phyloP scores from a whole-genome alignment of 2,797 vertebrate genomes.

The Phrynocephalus vlangalii region DNA sequence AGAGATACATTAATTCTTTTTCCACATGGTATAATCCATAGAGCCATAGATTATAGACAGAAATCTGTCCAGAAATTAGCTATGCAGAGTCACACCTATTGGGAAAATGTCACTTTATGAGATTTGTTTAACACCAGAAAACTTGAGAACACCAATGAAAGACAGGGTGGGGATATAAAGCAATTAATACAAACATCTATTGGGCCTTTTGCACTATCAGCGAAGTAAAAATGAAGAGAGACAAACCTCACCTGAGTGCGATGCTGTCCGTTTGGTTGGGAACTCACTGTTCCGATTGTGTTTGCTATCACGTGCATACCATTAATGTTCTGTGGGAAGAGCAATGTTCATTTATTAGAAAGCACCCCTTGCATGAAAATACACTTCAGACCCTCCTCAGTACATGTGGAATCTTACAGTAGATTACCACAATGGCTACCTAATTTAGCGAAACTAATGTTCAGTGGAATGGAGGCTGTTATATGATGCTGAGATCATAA shows the following conservation, averaged over 20 bases:
- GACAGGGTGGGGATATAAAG: no score
- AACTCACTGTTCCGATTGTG: slow-evolving; percentile 60
- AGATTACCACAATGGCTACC: background rate
- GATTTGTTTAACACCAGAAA: no score
- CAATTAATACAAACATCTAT: no score
- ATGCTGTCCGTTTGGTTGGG: slow-evolving; percentile 68
- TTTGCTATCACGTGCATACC: slow-evolving; percentile 74
- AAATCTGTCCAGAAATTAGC: background rate
- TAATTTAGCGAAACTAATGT: background rate
- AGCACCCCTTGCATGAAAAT: slow-evolving; percentile 3
- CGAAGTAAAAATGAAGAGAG: no score
- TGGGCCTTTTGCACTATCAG: no score
- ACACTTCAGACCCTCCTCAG: slow-evolving; percentile 17
- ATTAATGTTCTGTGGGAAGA: slow-evolving; percentile 75
- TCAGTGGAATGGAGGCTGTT: background rate
- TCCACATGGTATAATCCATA: background rate
- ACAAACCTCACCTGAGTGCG: slow-evolving; percentile 73
- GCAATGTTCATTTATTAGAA: slow-evolving; percentile 52
- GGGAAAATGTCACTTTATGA: no score
- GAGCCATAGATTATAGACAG: no score
- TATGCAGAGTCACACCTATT: no score
- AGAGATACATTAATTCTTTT: background rate
- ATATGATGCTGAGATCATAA: background rate
- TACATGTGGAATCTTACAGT: background rate
- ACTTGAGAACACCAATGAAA: no score